Evolutionary conservation across 1,140 invertebrate genomes (phyloP).

Genomic region (Anagrus nilaparvatae): DNA sequence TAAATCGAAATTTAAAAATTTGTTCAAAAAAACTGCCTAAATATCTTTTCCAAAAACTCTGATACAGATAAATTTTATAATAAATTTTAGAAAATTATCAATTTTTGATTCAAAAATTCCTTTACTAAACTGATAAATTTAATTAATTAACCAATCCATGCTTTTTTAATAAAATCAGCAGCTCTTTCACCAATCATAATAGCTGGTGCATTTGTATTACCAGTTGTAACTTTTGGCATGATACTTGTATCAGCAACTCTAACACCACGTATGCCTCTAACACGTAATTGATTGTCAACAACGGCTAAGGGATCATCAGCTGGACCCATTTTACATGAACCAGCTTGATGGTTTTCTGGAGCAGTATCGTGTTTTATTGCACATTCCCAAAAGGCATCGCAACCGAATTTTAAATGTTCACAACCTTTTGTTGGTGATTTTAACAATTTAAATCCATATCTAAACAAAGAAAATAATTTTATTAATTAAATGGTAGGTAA

Average conservation of each 20-base stretch:
- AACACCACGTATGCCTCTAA: slow-evolving; percentile 58
- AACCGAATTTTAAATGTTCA: slow-evolving; percentile 58
- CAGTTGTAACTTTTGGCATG: slow-evolving; percentile 64
- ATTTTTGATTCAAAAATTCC: neutral
- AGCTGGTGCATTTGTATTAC: slow-evolving; percentile 71
- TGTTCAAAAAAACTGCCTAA: too few species aligned
- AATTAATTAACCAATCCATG: slow-evolving; percentile 50
- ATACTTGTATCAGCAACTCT: slow-evolving; percentile 69
- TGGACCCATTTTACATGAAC: slow-evolving; percentile 72
- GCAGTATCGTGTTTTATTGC: slow-evolving; percentile 63
- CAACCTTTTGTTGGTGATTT: slow-evolving; percentile 61
- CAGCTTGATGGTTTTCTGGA: slow-evolving; percentile 77
- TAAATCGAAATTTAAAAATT: too few species aligned
- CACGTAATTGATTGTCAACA: slow-evolving; percentile 58
- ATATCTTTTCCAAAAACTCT: too few species aligned
- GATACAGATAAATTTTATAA: neutral
- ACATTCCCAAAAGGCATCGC: slow-evolving; percentile 73
- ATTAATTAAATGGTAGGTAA: too few species aligned
- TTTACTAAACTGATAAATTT: too few species aligned
- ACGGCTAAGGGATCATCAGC: slow-evolving; percentile 55
- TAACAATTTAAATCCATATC: slow-evolving; percentile 61
- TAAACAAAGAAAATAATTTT: too few species aligned
- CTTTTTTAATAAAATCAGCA: slow-evolving; percentile 64
- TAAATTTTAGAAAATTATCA: neutral
- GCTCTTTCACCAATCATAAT: slow-evolving; percentile 79